Percentiles rank a stretch among this genome's conserved stretches.
These are phyloP conservation scores for Pteria penguin DNA, from an alignment of 2,888 invertebrate species.

Conservation along the genomic window DNA sequence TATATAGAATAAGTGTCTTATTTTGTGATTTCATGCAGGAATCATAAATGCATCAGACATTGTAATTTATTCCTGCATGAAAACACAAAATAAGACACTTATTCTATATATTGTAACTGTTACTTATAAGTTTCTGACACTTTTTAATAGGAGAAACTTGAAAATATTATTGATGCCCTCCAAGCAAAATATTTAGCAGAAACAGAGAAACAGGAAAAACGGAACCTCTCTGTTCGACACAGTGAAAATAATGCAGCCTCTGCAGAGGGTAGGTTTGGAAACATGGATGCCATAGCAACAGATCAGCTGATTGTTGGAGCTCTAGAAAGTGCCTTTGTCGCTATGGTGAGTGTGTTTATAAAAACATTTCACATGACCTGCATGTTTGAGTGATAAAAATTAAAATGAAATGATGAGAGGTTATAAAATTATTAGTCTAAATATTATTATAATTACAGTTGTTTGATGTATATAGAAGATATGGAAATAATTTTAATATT, in stretches of 20 bases:
- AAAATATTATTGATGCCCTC: conserved; percentile 9
- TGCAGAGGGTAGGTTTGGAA: conserved; percentile 44
- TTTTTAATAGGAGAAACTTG: conserved; percentile 11
- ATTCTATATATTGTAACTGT: no score
- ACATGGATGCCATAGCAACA: conserved; percentile 79
- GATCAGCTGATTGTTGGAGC: conserved; percentile 88
- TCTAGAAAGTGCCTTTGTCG: conserved; percentile 88
- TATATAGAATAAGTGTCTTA: no score
- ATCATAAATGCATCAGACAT: no score
- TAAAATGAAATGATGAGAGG: no score
- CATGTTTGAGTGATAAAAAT: no score
- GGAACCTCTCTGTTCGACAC: background rate
- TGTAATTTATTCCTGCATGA: no score
- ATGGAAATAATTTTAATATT: background rate
- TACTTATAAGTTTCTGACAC: no score
- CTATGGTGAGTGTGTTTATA: conserved; percentile 86
- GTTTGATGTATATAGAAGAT: background rate
- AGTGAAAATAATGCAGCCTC: background rate
- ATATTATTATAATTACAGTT: no score
- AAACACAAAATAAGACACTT: no score
- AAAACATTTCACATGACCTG: no score
- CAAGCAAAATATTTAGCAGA: conserved; percentile 11
- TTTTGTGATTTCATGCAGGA: no score
- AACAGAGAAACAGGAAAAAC: background rate
- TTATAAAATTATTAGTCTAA: no score